These are phyloP conservation scores for Heptranchias perlo DNA, from an alignment of 2,113 vertebrate species.

Conservation along the genomic window DNA sequence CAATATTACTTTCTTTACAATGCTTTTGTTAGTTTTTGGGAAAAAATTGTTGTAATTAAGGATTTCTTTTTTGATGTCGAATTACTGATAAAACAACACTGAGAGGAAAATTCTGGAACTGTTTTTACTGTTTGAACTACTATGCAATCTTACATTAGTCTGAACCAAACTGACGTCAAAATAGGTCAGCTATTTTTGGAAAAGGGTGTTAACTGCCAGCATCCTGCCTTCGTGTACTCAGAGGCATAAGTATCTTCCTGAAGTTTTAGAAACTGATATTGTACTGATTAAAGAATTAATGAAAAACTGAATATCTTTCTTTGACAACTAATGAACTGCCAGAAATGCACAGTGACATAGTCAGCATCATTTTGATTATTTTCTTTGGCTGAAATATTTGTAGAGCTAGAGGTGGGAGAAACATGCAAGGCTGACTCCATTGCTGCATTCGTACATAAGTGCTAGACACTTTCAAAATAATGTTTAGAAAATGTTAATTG, in stretches of 20 bases:
- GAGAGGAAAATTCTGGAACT: background rate
- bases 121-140: background rate
- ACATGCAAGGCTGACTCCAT: background rate
- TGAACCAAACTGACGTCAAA: background rate
- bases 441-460: background rate
- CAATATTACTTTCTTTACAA: background rate
- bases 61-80: background rate
- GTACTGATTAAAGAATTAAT: background rate
- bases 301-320: background rate
- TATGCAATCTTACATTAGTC: background rate
- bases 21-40: background rate
- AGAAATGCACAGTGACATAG: background rate
- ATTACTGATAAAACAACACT: background rate
- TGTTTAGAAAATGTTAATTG: background rate
- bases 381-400: background rate
- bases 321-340: background rate
- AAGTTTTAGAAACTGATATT: background rate
- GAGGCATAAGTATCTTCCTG: background rate
- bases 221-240: background rate
- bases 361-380: background rate
- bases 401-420: background rate
- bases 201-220: background rate
- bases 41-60: background rate
- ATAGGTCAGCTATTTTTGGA: background rate
- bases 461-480: background rate